phyloP scores from a whole-genome alignment of 30 jellyfish, hydroid and myxozoan species.

The Cassiopea xamachana region DNA sequence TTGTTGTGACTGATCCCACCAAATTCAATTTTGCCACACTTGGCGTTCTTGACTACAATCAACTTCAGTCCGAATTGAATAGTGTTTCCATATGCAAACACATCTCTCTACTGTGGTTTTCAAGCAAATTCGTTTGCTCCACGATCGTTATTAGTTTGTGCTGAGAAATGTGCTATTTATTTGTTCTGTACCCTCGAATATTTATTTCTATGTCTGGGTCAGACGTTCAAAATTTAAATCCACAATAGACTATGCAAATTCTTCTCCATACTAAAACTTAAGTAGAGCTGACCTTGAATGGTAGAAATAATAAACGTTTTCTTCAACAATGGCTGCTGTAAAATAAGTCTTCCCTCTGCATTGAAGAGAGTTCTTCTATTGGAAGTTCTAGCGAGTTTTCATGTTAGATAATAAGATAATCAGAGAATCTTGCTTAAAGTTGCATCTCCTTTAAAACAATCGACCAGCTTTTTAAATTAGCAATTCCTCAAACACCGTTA shows the following conservation, averaged over 20 bases:
- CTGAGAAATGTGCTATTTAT: background rate
- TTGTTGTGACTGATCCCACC: slow-evolving; percentile 8
- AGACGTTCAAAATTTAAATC: background rate
- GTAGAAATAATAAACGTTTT: no score
- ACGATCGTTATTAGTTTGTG: background rate
- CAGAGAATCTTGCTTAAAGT: no score
- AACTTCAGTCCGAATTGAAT: background rate
- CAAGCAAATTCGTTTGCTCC: background rate
- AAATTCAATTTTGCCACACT: slow-evolving; percentile 5
- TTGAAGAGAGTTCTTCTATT: no score
- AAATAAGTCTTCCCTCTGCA: no score
- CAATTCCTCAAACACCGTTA: no score
- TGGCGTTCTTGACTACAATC: background rate
- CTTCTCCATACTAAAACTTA: background rate
- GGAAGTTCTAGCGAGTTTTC: no score
- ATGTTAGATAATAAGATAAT: no score
- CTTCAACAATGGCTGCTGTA: no score
- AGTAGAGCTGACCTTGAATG: no score
- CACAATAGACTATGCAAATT: background rate
- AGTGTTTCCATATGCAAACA: background rate
- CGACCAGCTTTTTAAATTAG: no score
- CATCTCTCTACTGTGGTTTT: slow-evolving; percentile 3
- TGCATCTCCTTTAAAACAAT: no score
- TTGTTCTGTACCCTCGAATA: background rate
- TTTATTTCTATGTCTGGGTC: slow-evolving; percentile 20